Conservation (phyloP, 2,113 vertebrate species). For the Barnardius zonarius region DNA sequence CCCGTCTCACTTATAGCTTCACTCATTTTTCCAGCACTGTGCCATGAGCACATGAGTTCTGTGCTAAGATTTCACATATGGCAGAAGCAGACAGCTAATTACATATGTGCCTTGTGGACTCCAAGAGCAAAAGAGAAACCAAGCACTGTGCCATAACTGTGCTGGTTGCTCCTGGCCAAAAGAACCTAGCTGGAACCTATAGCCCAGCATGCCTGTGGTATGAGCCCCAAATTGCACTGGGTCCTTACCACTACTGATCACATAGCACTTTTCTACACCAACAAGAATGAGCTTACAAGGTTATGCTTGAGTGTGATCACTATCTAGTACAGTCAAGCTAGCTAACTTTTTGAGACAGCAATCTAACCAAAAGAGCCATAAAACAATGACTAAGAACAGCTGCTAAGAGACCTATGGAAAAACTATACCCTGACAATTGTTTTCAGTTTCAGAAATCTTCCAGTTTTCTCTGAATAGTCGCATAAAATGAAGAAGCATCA, state of each 20-base stretch:
- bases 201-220: rapidly evolving
- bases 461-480: rapidly evolving
- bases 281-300: neutral
- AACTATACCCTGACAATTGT: neutral
- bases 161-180: neutral
- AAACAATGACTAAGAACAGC: neutral
- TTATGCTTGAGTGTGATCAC: neutral
- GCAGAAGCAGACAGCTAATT: neutral
- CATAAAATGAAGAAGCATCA: neutral
- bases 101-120: neutral
- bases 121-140: neutral
- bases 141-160: neutral
- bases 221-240: rapidly evolving
- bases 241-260: neutral
- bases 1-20: neutral
- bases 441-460: neutral
- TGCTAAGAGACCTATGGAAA: neutral
- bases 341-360: neutral
- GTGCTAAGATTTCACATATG: neutral
- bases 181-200: rapidly evolving
- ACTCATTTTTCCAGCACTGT: neutral
- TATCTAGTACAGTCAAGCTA: neutral
- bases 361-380: neutral
- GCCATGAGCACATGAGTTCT: neutral
- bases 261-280: neutral